Evolutionary conservation across 53 echinoderm and acorn worm genomes (phyloP).

Genomic region (Glandiceps talaboti): DNA sequence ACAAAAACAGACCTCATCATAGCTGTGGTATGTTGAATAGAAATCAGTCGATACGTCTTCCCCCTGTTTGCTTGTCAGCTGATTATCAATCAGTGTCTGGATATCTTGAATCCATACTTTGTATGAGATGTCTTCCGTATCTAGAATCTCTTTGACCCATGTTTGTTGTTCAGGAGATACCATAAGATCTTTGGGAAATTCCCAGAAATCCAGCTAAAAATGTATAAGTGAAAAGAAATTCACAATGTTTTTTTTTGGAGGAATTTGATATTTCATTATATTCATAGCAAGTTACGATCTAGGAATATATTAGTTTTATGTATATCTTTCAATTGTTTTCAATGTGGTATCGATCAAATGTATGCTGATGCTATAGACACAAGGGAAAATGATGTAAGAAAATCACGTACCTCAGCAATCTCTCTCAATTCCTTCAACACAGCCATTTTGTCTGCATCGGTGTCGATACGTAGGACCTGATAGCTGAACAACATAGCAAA

Average conservation of each 20-base stretch:
- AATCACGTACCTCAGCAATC: too few species aligned
- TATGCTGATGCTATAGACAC: too few species aligned
- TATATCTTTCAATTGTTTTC: too few species aligned
- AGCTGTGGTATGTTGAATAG: neutral
- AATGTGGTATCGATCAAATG: too few species aligned
- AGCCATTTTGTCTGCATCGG: neutral
- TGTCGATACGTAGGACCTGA: neutral
- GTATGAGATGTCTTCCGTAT: conserved; percentile 7
- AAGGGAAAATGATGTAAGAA: too few species aligned
- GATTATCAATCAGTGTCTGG: conserved; percentile 10
- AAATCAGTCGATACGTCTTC: neutral
- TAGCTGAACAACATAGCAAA: neutral
- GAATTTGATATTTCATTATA: too few species aligned
- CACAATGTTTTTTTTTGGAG: too few species aligned
- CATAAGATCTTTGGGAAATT: conserved; percentile 35
- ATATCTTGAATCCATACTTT: conserved; percentile 15
- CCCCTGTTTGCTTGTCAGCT: conserved; percentile 1
- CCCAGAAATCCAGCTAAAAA: conserved; percentile 61
- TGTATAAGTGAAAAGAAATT: too few species aligned
- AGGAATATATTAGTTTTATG: too few species aligned
- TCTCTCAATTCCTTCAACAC: too few species aligned
- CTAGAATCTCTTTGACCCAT: conserved; percentile 23
- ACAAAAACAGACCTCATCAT: neutral
- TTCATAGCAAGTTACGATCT: too few species aligned
- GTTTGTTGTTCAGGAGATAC: conserved; percentile 35